Evolutionary conservation across 1,140 invertebrate species (phyloP), one percentile per base, ranked within the genome.

Genomic region (Leptinotarsa undecemlineata): DNA sequence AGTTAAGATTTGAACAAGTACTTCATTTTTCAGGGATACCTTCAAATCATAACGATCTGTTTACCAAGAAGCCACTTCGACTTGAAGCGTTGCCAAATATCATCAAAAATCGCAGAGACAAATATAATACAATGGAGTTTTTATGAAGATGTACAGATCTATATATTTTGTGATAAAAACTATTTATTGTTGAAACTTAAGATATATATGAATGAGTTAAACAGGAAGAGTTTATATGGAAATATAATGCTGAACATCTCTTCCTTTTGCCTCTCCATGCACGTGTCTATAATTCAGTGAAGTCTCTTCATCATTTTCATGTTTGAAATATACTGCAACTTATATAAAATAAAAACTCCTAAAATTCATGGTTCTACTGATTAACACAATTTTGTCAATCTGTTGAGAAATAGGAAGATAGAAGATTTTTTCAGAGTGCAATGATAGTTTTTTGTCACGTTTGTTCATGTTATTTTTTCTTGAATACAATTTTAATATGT

Each of bases 61-160:
- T 61, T 33, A 48, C 78, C n/a, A 77, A 80, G 57, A 78, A 78
- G 61, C 83, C 82, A 15, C 70, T 84, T 42, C 75, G 79, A n/a
- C 69, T 84, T 19, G 81, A 84, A 76, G 83, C 83, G 2, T 74
- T 84, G 72, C 83, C 83, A 23, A 82, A 79, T 57, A 83, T 84
- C 63, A 77, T 78, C 19, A 82, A 81, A 69, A 73, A 71, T 19
- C 74, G 72, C 63, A 73, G 51, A 62, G 71, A 42, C 48, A 75
- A 64, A 66, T 68, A 79, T 8, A 80, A 80, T 64, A 77, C 73
- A 4, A 75, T 81, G 73, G 79, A 81, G 68, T 71, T 74, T 77
- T 71, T 75, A 51, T 75, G 71, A 64, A 70, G 63, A 20, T 15
- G 21, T 17, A 68, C 17, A n/a, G 33, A 68, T 21, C 15, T 42